These are phyloP conservation scores for Heptascelio sp. DNA, from an alignment of 2,888 invertebrate genomes.

Conservation along the genomic window DNA sequence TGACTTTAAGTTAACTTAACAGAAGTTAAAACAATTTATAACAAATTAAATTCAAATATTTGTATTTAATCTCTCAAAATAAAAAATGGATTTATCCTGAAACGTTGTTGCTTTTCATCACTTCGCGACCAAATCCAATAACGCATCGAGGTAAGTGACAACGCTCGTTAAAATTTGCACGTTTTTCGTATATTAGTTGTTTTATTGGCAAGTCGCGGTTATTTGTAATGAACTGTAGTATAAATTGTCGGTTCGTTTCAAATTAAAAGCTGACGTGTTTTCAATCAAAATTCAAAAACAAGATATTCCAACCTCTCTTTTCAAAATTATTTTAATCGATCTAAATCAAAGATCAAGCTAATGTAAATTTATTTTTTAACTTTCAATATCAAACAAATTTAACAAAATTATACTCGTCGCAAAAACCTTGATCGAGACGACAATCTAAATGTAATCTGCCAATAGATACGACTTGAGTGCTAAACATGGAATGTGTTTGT, in stretches of 20 bases:
- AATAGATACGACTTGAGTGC: constrained; percentile 45
- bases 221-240: constrained; percentile 68
- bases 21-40: too few species aligned
- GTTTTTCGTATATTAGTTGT: constrained; percentile 63
- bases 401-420: too few species aligned
- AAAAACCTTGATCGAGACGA: constrained; percentile 64
- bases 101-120: constrained; percentile 50
- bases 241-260: constrained; percentile 66
- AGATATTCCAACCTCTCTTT: too few species aligned
- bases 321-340: neutral
- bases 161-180: constrained; percentile 66
- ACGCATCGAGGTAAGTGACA: constrained; percentile 54
- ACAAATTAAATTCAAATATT: too few species aligned
- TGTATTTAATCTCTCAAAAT: too few species aligned
- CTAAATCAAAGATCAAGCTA: constrained; percentile 7
- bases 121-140: constrained; percentile 49
- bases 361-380: too few species aligned
- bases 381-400: too few species aligned
- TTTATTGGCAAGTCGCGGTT: constrained; percentile 68
- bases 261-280: constrained; percentile 58
- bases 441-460: constrained; percentile 61
- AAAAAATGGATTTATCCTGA: too few species aligned
- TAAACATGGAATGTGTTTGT: constrained; percentile 74
- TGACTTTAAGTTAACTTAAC: too few species aligned
- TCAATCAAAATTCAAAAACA: too few species aligned